A percentile compares a stretch with the other conserved stretches of the same genome.
Conservation (phyloP, 2,888 invertebrate species). For the Labia minor region DNA sequence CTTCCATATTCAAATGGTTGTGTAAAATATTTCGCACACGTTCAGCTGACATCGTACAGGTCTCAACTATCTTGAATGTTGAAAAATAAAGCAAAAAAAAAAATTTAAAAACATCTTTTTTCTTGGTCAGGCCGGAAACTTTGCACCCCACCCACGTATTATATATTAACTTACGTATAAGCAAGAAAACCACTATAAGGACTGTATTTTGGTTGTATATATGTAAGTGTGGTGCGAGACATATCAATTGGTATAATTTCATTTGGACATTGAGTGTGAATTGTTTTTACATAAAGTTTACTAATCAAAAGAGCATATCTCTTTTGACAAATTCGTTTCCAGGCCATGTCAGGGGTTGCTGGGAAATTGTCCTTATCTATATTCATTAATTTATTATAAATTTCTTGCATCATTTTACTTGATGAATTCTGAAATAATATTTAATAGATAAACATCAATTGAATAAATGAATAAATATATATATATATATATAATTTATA, state of each 20-base stretch:
- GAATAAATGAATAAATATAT: too few species aligned
- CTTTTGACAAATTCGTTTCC: background rate
- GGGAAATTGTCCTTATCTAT: background rate
- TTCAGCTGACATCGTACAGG: too few species aligned
- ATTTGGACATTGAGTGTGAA: background rate
- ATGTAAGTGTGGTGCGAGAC: background rate
- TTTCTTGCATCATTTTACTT: background rate
- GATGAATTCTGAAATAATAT: background rate
- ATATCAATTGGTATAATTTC: background rate
- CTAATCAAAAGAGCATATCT: background rate
- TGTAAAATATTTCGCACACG: too few species aligned
- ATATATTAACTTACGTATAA: background rate
- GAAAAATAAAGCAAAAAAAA: background rate
- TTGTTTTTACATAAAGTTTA: background rate
- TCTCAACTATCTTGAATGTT: background rate
- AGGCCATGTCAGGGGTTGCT: background rate
- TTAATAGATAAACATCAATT: too few species aligned
- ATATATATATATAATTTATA: too few species aligned
- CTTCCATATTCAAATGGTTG: too few species aligned
- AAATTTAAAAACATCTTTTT: background rate
- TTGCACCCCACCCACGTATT: too few species aligned
- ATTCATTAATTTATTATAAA: background rate
- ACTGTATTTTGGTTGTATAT: background rate
- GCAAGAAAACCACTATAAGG: background rate
- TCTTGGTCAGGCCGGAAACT: too few species aligned